phyloP scores from a whole-genome alignment of 2,888 invertebrate species.

The Chalcis sispes region DNA sequence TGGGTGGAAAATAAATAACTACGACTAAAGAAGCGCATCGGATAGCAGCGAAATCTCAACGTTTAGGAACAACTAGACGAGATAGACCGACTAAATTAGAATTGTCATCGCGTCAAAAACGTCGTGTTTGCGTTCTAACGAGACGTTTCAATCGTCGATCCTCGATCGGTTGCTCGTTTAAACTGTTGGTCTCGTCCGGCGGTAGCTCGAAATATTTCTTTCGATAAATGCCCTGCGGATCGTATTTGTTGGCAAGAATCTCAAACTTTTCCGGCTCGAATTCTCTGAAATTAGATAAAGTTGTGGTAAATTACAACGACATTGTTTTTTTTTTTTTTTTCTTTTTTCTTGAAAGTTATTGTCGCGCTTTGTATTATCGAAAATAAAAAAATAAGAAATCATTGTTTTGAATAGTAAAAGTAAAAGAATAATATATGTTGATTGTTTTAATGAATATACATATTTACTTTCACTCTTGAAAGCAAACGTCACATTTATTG shows the following conservation, averaged over 20 bases:
- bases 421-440: too few species aligned
- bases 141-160: slow-evolving; percentile 25
- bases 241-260: slow-evolving; percentile 63
- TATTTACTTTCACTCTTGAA: too few species aligned
- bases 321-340: too few species aligned
- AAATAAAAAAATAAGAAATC: too few species aligned
- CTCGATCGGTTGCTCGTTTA: slow-evolving; percentile 43
- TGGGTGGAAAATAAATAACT: slow-evolving; percentile 33
- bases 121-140: slow-evolving; percentile 2
- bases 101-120: neutral
- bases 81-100: neutral
- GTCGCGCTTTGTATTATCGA: slow-evolving; percentile 3
- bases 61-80: slow-evolving; percentile 22
- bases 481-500: too few species aligned
- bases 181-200: slow-evolving; percentile 57
- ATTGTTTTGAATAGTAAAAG: too few species aligned
- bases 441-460: too few species aligned
- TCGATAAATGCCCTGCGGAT: slow-evolving; percentile 64
- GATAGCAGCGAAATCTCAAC: slow-evolving; percentile 3
- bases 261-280: slow-evolving; percentile 63
- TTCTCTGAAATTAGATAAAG: slow-evolving; percentile 61
- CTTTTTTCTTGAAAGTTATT: neutral
- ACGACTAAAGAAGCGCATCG: neutral
- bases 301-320: neutral
- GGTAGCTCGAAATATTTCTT: slow-evolving; percentile 61